Percentiles rank a stretch among this genome's conserved stretches.
phyloP scores from a whole-genome alignment of 2,797 vertebrate genomes.

The Spinus pinus region DNA sequence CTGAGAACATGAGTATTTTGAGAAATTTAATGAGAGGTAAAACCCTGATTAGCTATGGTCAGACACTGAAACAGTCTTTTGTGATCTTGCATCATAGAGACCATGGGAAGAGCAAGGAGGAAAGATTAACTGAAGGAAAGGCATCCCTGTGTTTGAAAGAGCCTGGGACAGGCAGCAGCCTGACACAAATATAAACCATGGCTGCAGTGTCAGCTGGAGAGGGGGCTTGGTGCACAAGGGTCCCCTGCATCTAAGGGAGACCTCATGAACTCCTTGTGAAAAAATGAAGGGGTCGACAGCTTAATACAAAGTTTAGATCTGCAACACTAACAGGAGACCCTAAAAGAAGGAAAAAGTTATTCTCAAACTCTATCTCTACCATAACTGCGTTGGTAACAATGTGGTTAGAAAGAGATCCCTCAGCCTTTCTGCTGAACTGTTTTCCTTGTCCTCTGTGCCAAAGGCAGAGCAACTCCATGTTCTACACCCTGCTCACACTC shows the following conservation, averaged over 20 bases:
- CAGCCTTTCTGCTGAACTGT: neutral
- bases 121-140: neutral
- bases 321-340: neutral
- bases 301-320: neutral
- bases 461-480: neutral
- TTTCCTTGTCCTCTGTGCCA: neutral
- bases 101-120: neutral
- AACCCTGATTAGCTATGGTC: neutral
- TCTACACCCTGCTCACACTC: neutral
- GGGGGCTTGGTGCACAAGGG: neutral
- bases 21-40: neutral
- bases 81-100: neutral
- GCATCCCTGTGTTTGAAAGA: neutral
- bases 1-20: neutral
- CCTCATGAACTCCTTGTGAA: neutral
- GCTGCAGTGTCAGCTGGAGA: neutral
- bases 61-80: neutral
- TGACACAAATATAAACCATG: rapidly evolving
- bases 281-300: rapidly evolving
- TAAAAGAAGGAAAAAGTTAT: neutral
- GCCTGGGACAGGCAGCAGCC: neutral
- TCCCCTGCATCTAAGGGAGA: neutral
- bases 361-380: neutral
- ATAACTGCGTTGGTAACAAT: neutral
- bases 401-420: neutral